phyloP scores from a whole-genome alignment of 2,888 invertebrate species.

The Limnephilus rhombicus region DNA sequence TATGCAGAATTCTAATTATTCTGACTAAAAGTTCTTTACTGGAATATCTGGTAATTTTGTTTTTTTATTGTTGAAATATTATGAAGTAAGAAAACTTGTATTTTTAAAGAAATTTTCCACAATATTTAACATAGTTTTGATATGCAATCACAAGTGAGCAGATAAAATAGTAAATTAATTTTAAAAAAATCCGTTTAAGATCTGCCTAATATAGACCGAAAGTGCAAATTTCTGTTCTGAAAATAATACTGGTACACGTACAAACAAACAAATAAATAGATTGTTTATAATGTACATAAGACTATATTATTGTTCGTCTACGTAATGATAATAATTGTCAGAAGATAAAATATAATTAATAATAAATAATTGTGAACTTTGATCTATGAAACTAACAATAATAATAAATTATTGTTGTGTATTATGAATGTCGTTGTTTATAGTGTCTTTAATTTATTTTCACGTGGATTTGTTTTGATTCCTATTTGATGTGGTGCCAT shows the following conservation, averaged over 20 bases:
- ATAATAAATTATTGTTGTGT: background rate
- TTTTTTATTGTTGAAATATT: background rate
- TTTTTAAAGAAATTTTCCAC: background rate
- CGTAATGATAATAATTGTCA: background rate
- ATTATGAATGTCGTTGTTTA: background rate
- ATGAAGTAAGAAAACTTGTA: no score
- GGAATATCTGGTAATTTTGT: background rate
- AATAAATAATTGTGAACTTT: background rate
- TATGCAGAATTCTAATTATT: no score
- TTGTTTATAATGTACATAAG: slow-evolving; percentile 32
- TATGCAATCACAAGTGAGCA: background rate
- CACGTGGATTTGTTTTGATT: background rate
- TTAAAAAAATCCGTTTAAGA: background rate
- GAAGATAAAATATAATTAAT: background rate
- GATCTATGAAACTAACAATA: background rate
- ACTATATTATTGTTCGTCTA: background rate
- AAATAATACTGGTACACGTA: slow-evolving; percentile 44
- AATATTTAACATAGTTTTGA: background rate
- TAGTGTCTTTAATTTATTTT: background rate
- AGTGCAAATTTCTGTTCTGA: slow-evolving; percentile 51
- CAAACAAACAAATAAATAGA: slow-evolving; percentile 26
- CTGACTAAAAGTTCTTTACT: background rate
- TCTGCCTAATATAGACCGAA: background rate
- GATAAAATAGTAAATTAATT: background rate
- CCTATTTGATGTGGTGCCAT: background rate